These are phyloP conservation scores for Camponotus vicinus DNA, from an alignment of 1,140 invertebrate species.

Conservation along the genomic window DNA sequence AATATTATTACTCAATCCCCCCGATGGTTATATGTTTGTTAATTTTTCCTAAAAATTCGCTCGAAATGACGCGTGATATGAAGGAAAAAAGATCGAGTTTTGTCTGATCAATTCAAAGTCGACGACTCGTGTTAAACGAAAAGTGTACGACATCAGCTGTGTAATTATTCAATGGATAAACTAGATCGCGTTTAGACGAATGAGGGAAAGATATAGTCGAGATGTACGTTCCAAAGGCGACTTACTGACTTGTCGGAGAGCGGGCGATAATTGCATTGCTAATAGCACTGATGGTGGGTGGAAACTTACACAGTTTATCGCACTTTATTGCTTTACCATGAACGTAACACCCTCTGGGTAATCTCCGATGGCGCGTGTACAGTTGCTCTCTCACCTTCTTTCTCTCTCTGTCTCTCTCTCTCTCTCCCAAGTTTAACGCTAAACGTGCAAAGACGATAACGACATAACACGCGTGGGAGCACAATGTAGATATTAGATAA, in stretches of 20 bases:
- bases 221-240: background rate
- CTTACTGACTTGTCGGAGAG: background rate
- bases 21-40: background rate
- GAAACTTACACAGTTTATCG: slow-evolving; percentile 53
- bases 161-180: slow-evolving; percentile 33
- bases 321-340: slow-evolving; percentile 49
- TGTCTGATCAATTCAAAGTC: background rate
- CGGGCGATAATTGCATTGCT: slow-evolving; percentile 60
- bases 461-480: slow-evolving; percentile 27
- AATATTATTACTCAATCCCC: slow-evolving; percentile 13
- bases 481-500: slow-evolving; percentile 32
- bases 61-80: background rate
- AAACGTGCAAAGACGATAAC: slow-evolving; percentile 43
- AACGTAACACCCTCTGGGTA: slow-evolving; percentile 50
- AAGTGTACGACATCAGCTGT: background rate
- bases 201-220: slow-evolving; percentile 14
- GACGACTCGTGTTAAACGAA: background rate
- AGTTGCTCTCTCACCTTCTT: background rate
- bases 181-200: background rate
- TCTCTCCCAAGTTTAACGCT: slow-evolving; percentile 21
- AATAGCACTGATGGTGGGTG: slow-evolving; percentile 58
- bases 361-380: slow-evolving; percentile 21
- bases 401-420: too few species aligned
- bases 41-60: background rate
- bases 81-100: background rate